Evolutionary conservation across 2,113 vertebrate species (phyloP), one percentile per base, ranked within the genome.

Genomic region (Lampris megalopsis): DNA sequence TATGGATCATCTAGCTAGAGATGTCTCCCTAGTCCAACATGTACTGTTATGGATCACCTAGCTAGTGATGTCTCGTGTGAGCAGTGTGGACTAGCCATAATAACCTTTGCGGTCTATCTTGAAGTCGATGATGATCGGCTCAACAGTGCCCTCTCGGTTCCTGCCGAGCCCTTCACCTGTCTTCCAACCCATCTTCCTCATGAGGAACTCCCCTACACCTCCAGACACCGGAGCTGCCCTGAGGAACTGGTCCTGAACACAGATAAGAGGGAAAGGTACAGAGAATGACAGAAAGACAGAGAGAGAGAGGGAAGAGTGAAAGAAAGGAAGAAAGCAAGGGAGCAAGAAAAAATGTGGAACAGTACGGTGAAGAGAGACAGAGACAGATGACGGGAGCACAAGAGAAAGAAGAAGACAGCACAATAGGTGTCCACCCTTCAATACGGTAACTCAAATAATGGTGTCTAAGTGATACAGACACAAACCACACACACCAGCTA

Each of bases 131-230:
- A 98, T 85, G 87, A 99, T 99, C 3, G 98, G 98, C 70, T 99
- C 97, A 66, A 97, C 96, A 0, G 96, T 98, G 43, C 98, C 98
- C 92, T 98, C 97, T 41, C 97, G 96, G 93, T 98, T 96, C 91
- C 97, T 96, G 9, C 98, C 98, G 0, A 99, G 94, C 24, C 98
- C 98, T 88, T 99, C 97, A 74, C 98, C 98, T 56, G 96, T 94
- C 89, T 91, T 96, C 98, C 98, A 99, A 80, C 98, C 98, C 98
- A 99, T 99, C 91, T 99, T 99, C 68, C 97, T 96, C 98, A 99
- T 99, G 60, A 99, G 94, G 50, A 99, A 94, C 93, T 98, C 98
- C 62, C 98, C 98, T 83, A 99, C 96, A 52, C 98, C 98, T 71
- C 98, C 98, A 1, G 96, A 96, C 24, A 99, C 97, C 0, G 98